Conservation (phyloP, 2,797 vertebrate genomes). For the Apogon hyalosoma region DNA sequence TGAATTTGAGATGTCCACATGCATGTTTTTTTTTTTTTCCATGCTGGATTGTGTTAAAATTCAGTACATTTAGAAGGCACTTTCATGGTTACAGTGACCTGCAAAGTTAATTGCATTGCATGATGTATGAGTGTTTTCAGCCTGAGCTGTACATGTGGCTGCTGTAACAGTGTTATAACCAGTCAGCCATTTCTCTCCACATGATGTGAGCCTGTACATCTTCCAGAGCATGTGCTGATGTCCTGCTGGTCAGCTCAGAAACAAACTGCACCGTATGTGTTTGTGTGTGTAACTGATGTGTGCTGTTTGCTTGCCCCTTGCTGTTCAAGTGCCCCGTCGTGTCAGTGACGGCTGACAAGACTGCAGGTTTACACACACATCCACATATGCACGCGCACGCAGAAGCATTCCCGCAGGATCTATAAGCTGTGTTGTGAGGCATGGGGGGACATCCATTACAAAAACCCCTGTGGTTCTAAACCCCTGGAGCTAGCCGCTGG, state of each 20-base stretch:
- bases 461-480: slow-evolving; percentile 64
- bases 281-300: slow-evolving; percentile 34
- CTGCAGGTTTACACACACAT: slow-evolving; percentile 56
- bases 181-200: slow-evolving; percentile 45
- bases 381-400: slow-evolving; percentile 18
- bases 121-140: neutral
- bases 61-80: slow-evolving; percentile 14
- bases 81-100: neutral
- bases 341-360: slow-evolving; percentile 64
- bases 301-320: slow-evolving; percentile 49
- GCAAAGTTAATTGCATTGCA: slow-evolving; percentile 25
- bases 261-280: slow-evolving; percentile 36
- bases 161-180: slow-evolving; percentile 32
- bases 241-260: slow-evolving; percentile 52
- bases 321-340: slow-evolving; percentile 52
- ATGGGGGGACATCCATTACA: slow-evolving; percentile 72
- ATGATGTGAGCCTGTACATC: slow-evolving; percentile 27
- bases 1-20: slow-evolving; percentile 35
- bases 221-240: slow-evolving; percentile 31
- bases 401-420: slow-evolving; percentile 55
- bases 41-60: slow-evolving; percentile 1
- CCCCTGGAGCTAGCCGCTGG: slow-evolving; percentile 64
- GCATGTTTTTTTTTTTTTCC: slow-evolving; percentile 8
- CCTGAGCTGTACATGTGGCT: neutral
- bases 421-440: slow-evolving; percentile 65